Percentiles rank a stretch among this genome's conserved stretches.
Conservation (phyloP, 2,888 invertebrate species). For the Trichogramma evanescens region DNA sequence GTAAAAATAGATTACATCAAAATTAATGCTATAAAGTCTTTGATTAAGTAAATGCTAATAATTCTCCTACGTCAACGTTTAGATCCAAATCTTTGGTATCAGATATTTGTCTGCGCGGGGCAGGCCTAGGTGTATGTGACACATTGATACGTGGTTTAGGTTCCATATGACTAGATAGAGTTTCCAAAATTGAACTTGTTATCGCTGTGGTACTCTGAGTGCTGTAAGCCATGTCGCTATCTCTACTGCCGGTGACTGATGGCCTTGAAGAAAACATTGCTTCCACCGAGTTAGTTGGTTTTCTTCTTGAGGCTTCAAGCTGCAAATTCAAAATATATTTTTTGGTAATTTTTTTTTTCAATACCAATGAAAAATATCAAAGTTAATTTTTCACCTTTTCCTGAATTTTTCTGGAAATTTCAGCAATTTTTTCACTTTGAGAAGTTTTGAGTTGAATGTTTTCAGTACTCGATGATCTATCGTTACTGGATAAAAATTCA, state of each 20-base stretch:
- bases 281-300: slow-evolving; percentile 42
- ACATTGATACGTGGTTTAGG: slow-evolving; percentile 3
- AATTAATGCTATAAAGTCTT: not conserved
- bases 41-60: slow-evolving; percentile 32
- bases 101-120: slow-evolving; percentile 27
- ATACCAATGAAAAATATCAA: slow-evolving; percentile 1
- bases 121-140: slow-evolving; percentile 28
- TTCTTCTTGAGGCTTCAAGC: slow-evolving; percentile 34
- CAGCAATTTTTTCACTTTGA: slow-evolving; percentile 53
- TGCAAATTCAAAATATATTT: slow-evolving; percentile 20
- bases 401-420: slow-evolving; percentile 54
- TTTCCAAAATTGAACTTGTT: slow-evolving; percentile 21
- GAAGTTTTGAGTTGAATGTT: slow-evolving; percentile 48
- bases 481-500: slow-evolving; percentile 31
- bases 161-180: slow-evolving; percentile 16
- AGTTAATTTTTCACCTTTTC: slow-evolving; percentile 46
- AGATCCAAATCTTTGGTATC: slow-evolving; percentile 33
- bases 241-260: slow-evolving; percentile 1
- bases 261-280: slow-evolving; percentile 35
- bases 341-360: not conserved
- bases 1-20: not conserved
- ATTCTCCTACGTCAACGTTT: slow-evolving; percentile 38
- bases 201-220: slow-evolving; percentile 16
- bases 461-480: slow-evolving; percentile 25
- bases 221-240: slow-evolving; percentile 9